phyloP scores from a whole-genome alignment of 1,140 invertebrate species.

The Popillia japonica region DNA sequence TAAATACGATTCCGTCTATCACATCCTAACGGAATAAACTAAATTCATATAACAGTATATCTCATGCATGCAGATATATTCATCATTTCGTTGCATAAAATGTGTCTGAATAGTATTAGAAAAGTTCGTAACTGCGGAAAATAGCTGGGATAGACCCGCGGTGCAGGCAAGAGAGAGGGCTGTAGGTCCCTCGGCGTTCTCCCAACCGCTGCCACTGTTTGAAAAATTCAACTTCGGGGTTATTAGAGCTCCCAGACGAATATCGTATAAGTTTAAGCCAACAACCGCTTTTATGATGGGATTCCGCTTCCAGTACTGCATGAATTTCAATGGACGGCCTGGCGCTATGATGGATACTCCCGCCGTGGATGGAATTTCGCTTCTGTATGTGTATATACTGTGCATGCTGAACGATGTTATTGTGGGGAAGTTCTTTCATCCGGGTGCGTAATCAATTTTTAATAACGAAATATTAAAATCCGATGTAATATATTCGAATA shows the following conservation, averaged over 20 bases:
- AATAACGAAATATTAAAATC: constrained; percentile 9
- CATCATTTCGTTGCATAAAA: neutral
- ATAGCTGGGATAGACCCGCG: neutral
- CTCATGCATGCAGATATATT: neutral
- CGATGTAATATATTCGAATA: constrained; percentile 3
- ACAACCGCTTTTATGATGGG: constrained; percentile 5
- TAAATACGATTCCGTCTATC: neutral
- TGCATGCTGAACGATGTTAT: neutral
- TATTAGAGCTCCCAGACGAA: neutral
- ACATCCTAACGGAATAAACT: neutral
- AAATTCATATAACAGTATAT: neutral
- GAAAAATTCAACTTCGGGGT: constrained; percentile 14
- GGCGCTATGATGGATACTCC: neutral
- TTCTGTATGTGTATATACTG: neutral
- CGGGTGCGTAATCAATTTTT: constrained; percentile 10
- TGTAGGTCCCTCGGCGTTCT: neutral
- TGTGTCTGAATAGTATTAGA: constrained; percentile 8
- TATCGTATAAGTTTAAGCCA: constrained; percentile 9
- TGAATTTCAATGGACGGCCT: constrained; percentile 1
- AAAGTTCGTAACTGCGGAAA: neutral
- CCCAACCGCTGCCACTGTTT: neutral
- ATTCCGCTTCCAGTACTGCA: neutral
- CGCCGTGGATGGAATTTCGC: neutral
- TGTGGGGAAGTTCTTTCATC: neutral
- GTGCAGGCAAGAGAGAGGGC: neutral